Base-by-base conservation (phyloP, 2,113 vertebrate species). In the Halichoerus grypus region DNA sequence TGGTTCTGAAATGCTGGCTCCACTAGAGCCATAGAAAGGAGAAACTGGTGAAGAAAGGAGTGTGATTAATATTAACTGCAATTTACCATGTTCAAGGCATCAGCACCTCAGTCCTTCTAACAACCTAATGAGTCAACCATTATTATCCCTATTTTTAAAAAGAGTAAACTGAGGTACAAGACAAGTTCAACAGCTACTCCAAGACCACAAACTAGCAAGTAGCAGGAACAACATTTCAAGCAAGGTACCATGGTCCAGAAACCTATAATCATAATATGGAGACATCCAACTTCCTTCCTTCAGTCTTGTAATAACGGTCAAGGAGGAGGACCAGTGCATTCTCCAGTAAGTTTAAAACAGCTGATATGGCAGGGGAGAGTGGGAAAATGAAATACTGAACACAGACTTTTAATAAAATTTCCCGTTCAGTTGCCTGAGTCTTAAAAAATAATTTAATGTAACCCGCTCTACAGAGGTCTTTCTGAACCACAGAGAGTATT, bases 401-500 rank as follows among this genome's bases (percentile, higher is more conserved):
- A 42, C 4, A 77, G 72, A 2, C 4, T 72, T 81, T 92, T 82
- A 69, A 74, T 89, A 9, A 76, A 94, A 87, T 55, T 90, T 93
- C 5, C 49, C 5, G n/a, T 67, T 96, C 3, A 49, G 28, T 26
- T 77, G 31, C 14, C 13, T 76, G 26, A 39, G 36, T 39, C 7
- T 84, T 61, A 90, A 13, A 92, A 65, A 53, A 83, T 63, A 94
- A 88, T 61, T 92, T 90, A 67, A 89, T 53, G 4, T 42, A 71
- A 65, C 19, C 7, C 82, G 7, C 5, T 95, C n/a, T 90, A 59
- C 92, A 85, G 42, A 94, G 36, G 11, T 51, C 19, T 88, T 91
- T 51, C 4, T 91, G 11, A 3, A 72, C 39, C 13, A 4, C 49
- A 15, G 72, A 79, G 46, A 82, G 13, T 33, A 67, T 88, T 91